Evolutionary conservation across 2,113 vertebrate species (phyloP).

Genomic region (Pimephales promelas): DNA sequence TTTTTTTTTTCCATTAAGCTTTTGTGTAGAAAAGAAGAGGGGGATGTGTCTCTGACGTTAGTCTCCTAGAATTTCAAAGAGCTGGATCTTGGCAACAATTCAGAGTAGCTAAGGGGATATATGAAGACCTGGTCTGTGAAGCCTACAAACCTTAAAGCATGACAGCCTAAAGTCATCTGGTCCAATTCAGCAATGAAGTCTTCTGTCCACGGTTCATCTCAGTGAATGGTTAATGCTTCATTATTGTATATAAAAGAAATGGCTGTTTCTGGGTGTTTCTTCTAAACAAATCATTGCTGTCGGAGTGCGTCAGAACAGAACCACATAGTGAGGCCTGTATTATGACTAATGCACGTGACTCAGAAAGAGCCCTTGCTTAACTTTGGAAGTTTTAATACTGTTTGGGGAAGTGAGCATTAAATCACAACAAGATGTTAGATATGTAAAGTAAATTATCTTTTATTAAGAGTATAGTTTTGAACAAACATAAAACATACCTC

Average conservation of each 20-base stretch:
- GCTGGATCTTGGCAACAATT: conserved; percentile 55
- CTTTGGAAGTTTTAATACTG: not conserved
- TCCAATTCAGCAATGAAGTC: conserved; percentile 53
- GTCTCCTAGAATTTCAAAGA: conserved; percentile 54
- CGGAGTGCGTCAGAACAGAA: conserved; percentile 38
- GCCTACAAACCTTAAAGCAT: conserved; percentile 33
- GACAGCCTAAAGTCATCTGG: conserved; percentile 45
- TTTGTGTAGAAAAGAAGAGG: not conserved
- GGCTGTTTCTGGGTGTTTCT: conserved; percentile 47
- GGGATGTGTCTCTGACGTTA: conserved; percentile 41
- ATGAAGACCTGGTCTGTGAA: conserved; percentile 56
- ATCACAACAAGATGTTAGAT: not conserved
- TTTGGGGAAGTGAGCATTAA: not conserved
- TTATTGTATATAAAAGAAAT: too few species aligned
- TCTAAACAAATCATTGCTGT: conserved; percentile 41
- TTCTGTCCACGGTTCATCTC: conserved; percentile 28
- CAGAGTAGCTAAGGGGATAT: conserved; percentile 44
- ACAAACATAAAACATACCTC: conserved; percentile 40
- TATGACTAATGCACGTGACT: not conserved
- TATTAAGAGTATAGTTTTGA: conserved; percentile 35
- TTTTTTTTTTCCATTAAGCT: conserved; percentile 43
- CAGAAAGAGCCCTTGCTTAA: not conserved
- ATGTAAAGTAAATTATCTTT: conserved; percentile 26
- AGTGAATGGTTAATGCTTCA: conserved; percentile 47
- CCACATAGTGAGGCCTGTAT: not conserved